These are phyloP conservation scores for Oikopleura albicans DNA, from an alignment of 23 tunicate species.

Conservation along the genomic window DNA sequence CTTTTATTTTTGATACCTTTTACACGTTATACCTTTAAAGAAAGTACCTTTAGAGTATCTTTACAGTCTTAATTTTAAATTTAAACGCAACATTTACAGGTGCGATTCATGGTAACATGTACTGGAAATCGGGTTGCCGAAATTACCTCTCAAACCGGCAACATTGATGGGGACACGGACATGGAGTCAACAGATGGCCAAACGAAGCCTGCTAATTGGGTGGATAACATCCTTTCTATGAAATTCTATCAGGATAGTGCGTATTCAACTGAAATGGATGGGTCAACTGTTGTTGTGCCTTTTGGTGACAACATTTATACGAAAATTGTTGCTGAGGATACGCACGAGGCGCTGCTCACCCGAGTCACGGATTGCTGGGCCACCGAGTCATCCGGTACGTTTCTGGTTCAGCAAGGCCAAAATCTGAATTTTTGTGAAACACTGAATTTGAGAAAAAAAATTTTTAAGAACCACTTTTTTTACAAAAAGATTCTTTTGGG, in stretches of 20 bases:
- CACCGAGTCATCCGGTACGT: not conserved
- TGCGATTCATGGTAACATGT: not conserved
- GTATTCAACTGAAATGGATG: not conserved
- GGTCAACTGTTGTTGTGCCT: not conserved
- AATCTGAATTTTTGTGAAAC: too few relatives aligned
- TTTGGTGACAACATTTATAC: not conserved
- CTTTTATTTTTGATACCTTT: too few relatives aligned
- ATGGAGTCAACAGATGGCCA: not conserved
- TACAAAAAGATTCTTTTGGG: too few relatives aligned
- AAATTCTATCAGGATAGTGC: not conserved
- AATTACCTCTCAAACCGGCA: not conserved
- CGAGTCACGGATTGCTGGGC: slow-evolving; percentile 9
- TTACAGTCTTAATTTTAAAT: too few relatives aligned
- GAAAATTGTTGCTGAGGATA: not conserved
- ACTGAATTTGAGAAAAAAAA: too few relatives aligned
- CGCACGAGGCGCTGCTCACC: not conserved
- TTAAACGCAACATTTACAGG: not conserved
- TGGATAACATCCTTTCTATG: not conserved
- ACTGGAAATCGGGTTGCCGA: slow-evolving; percentile 16
- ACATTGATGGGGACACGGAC: not conserved
- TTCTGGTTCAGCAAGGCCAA: too few relatives aligned
- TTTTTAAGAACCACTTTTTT: too few relatives aligned
- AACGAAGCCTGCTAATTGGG: not conserved
- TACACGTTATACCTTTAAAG: too few relatives aligned
- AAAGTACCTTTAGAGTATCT: too few relatives aligned